Conservation (phyloP, 1,140 invertebrate species). For the Magallana gigas region DNA sequence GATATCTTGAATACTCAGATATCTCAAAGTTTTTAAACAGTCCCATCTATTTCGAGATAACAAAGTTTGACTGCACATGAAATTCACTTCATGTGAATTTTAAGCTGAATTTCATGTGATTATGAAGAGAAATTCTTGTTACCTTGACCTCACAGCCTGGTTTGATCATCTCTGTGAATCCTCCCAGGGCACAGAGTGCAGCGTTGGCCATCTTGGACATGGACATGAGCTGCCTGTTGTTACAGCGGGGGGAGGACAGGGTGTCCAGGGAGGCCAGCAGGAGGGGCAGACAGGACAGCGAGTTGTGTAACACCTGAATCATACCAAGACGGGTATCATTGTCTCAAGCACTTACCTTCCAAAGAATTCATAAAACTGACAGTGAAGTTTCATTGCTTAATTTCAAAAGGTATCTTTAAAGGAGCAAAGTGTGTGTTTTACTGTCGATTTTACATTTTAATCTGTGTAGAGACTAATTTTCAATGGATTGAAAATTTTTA, state of each 20-base stretch:
- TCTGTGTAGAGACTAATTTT: too few relatives aligned
- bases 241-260: conserved; percentile 69
- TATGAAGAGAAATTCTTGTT: not conserved
- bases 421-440: too few relatives aligned
- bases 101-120: too few relatives aligned
- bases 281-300: conserved; percentile 73
- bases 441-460: too few relatives aligned
- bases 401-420: too few relatives aligned
- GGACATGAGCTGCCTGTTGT: conserved; percentile 73
- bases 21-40: too few relatives aligned
- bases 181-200: conserved; percentile 78
- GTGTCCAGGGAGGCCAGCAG: conserved; percentile 72
- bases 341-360: not conserved
- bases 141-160: conserved; percentile 77
- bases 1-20: too few relatives aligned
- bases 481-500: too few relatives aligned
- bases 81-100: too few relatives aligned
- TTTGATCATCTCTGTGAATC: conserved; percentile 78
- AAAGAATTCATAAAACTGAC: not conserved
- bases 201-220: conserved; percentile 78
- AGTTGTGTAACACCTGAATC: conserved; percentile 74
- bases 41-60: too few relatives aligned
- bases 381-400: not conserved
- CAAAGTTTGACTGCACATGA: too few relatives aligned
- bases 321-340: not conserved